Evolutionary conservation across 2,797 vertebrate genomes (phyloP), one percentile per base, ranked within the genome.

Genomic region (Esox lucius): DNA sequence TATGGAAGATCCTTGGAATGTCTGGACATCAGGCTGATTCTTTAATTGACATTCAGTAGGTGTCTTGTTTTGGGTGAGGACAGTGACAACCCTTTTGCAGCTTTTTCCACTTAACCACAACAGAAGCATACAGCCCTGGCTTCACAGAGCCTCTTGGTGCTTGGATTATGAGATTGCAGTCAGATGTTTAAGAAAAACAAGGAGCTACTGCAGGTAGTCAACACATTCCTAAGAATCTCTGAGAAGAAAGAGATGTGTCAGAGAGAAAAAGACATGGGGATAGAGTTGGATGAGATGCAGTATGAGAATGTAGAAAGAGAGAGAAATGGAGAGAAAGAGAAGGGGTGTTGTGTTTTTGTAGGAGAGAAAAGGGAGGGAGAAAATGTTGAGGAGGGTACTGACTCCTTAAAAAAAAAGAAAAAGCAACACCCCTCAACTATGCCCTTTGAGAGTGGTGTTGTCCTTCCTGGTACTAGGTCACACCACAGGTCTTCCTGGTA

Each of bases 171-270:
- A 84, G 78, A 84, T 89, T 90, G 86, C 80, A 89, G 80, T 85
- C 83, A 84, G 87, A 86, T 90, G 90, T 89, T 82, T 78, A 87
- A 89, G 82, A 89, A 90, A 87, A 92, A 93, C 86, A 91, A 85
- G 87, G 1, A 42, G 39, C 92, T 86, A 82, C 86, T 87, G 83
- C 84, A 91, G 84, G 91, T 89, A 82, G 33, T 11, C 59, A 80
- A 62, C 68, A 46, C 82, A 91, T 93, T 91, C 87, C 80, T 83
- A 70, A 53, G n/a, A 81, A 85, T 81, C 28, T 66, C 76, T 77
- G 74, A 72, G 68, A 72, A 75, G 19, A 68, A 17, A 70, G 19
- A 68, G 17, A 70, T 22, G 69, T 15, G 69, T 64, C 61, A 65
- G 64, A 22, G 46, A 66, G 73, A 69, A 59, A 71, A 62, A 69